Evolutionary conservation across 64 coral and sea anemone genomes (phyloP), one percentile per base, ranked within the genome.

Genomic region (Porites australiensis): DNA sequence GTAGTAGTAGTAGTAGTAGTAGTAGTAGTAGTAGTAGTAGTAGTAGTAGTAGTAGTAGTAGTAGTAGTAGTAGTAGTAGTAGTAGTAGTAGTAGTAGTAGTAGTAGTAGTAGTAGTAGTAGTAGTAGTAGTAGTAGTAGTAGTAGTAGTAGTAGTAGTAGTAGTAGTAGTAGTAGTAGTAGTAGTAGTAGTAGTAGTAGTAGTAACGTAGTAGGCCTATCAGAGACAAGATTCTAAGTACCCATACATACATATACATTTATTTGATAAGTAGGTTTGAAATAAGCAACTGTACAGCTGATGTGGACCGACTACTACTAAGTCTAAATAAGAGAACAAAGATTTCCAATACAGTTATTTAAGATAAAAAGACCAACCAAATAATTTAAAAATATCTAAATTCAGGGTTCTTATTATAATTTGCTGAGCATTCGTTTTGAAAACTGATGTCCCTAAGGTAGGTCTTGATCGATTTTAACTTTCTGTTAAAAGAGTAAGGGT

Each of bases 211-310:
- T 37, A 37, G 27, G 27, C 27, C 27, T 37, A 37, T 37, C 27
- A 37, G 27, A 37, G 27, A 37, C 27, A 37, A 37, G 27, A 37
- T 37, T 37, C 27, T 37, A 37, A 37, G 27, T 37, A 37, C 27
- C 27, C 27, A 37, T 37, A 37, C 27, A 37, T 37, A 37, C 27
- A 37, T 37, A 37, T 37, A 37, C 27, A 37, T 37, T 37, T 37
- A 37, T 37, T 37, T 37, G 27, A 37, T 15, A 74, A 74, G 13
- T 1, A 37, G 27, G 27, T 37, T 37, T 37, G 27, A 37, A 37
- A 37, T 37, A 37, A 37, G 74, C 74, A 77, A 77, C 74, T 77
- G 74, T 77, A 77, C 74, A 77, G 74, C 74, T 77, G 74, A 49
- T 77, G 48, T 50, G 74, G 48, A 77, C 74, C 74, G 14, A 77